These are phyloP conservation scores for Margaritifera margaritifera DNA, from an alignment of 2,888 invertebrate species.

Conservation along the genomic window DNA sequence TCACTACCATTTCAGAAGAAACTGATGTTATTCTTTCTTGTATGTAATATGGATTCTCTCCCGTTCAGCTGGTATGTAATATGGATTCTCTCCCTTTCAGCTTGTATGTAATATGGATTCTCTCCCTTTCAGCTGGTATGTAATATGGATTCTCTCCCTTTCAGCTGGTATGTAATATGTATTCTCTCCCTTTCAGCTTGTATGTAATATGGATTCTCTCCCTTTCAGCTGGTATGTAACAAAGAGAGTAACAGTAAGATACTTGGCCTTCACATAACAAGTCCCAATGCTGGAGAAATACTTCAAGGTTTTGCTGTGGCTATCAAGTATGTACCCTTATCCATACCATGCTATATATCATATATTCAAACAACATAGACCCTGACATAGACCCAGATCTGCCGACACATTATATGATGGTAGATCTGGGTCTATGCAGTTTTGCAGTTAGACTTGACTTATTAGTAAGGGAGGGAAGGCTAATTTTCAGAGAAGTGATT, in stretches of 20 bases:
- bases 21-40: too few relatives aligned
- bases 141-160: conserved; percentile 10
- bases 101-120: conserved; percentile 69
- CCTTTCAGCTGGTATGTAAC: conserved; percentile 70
- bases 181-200: conserved; percentile 16
- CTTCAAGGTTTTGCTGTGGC: conserved; percentile 95
- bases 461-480: too few relatives aligned
- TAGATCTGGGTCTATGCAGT: too few relatives aligned
- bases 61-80: conserved; percentile 70
- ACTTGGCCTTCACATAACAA: conserved; percentile 91
- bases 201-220: background rate
- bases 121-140: conserved; percentile 70
- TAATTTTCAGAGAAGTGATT: too few relatives aligned
- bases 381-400: too few relatives aligned
- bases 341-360: too few relatives aligned
- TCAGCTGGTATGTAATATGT: conserved; percentile 70
- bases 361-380: too few relatives aligned
- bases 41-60: background rate
- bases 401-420: too few relatives aligned
- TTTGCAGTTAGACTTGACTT: too few relatives aligned
- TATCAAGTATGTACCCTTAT: conserved; percentile 79
- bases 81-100: conserved; percentile 16
- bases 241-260: conserved; percentile 75
- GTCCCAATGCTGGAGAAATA: conserved; percentile 93
- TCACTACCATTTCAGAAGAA: too few relatives aligned